Percentiles rank a stretch among this genome's conserved stretches.
Conservation (phyloP, 2,888 invertebrate species). For the Meliscaeva auricollis region DNA sequence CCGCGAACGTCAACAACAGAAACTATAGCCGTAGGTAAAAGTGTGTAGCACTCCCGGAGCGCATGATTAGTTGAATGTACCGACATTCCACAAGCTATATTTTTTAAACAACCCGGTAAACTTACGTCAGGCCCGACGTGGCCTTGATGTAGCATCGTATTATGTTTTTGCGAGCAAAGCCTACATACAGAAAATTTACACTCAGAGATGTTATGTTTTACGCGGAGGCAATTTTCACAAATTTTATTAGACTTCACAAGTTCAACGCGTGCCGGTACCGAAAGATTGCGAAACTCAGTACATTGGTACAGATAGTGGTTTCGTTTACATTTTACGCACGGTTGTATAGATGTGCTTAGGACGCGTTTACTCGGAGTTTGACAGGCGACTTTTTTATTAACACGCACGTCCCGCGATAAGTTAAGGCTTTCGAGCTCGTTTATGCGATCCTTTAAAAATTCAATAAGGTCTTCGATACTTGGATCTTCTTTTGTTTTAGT, state of each 20-base stretch:
- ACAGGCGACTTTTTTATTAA: not conserved
- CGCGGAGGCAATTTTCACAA: constrained; percentile 27
- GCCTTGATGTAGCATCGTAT: constrained; percentile 25
- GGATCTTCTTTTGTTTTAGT: not conserved
- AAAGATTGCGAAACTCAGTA: no score
- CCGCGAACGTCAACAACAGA: not conserved
- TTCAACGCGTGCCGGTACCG: no score
- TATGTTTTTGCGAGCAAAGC: constrained; percentile 26
- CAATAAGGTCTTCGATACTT: not conserved
- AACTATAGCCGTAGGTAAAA: constrained; percentile 33
- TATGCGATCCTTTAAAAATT: constrained; percentile 29
- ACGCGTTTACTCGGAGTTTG: constrained; percentile 3
- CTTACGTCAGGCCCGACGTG: not conserved
- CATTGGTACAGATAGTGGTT: not conserved
- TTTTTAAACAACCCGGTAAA: constrained; percentile 4
- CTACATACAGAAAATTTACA: constrained; percentile 33
- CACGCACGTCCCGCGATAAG: not conserved
- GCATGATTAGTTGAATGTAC: constrained; percentile 5
- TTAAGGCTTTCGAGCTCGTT: constrained; percentile 29
- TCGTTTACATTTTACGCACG: no score
- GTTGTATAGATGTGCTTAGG: no score
- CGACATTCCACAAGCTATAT: not conserved
- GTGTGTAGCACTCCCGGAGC: not conserved
- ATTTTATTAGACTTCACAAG: no score
- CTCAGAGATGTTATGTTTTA: not conserved